Evolutionary conservation across 1,140 invertebrate species (phyloP).

Genomic region (Leptonema lineaticorne): DNA sequence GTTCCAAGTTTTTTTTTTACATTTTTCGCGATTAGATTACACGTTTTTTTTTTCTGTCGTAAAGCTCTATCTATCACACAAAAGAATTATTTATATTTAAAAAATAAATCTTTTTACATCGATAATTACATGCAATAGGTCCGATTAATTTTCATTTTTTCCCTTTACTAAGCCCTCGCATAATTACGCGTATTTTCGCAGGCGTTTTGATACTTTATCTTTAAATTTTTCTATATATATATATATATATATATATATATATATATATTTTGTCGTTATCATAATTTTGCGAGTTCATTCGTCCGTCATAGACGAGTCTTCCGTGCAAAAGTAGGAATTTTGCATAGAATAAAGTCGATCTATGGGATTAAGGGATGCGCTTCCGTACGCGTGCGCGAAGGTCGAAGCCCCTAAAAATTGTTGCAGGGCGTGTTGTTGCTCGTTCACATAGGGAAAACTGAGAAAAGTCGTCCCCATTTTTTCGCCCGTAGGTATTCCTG

Average conservation of each 20-base stretch:
- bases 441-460: conserved; percentile 32
- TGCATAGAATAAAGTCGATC: conserved; percentile 67
- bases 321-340: conserved; percentile 63
- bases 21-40: too few relatives aligned
- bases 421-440: conserved; percentile 45
- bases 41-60: too few relatives aligned
- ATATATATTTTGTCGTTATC: background rate
- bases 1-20: too few relatives aligned
- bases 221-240: background rate
- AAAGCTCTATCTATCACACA: too few relatives aligned
- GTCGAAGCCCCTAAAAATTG: conserved; percentile 47
- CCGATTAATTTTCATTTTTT: too few relatives aligned
- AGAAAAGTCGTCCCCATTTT: conserved; percentile 50
- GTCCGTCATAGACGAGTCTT: conserved; percentile 47
- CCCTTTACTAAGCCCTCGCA: too few relatives aligned
- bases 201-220: background rate
- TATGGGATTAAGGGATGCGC: conserved; percentile 59
- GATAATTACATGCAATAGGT: too few relatives aligned
- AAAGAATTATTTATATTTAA: too few relatives aligned
- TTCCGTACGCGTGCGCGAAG: conserved; percentile 45
- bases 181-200: background rate
- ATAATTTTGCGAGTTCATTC: background rate
- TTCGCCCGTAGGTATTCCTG: conserved; percentile 48
- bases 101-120: too few relatives aligned
- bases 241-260: background rate